phyloP scores from a whole-genome alignment of 1,140 invertebrate genomes.

The Coelopa frigida region DNA sequence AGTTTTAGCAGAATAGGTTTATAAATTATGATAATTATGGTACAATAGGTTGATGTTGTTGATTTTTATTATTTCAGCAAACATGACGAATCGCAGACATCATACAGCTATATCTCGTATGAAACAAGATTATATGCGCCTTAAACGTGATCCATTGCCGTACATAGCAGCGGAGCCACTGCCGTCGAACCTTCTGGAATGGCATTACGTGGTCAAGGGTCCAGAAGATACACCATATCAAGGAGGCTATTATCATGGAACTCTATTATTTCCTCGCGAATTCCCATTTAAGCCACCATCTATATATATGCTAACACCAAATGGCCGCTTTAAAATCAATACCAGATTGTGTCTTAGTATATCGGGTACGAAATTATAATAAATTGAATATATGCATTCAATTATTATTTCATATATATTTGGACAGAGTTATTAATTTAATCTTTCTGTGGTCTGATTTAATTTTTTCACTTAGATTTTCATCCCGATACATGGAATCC shows the following conservation, averaged over 20 bases:
- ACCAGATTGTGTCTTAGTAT: slow-evolving; percentile 90
- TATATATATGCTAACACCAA: slow-evolving; percentile 98
- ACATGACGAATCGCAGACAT: slow-evolving; percentile 36
- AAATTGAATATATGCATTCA: background rate
- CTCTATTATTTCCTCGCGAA: slow-evolving; percentile 91
- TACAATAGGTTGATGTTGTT: too few relatives aligned
- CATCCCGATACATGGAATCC: slow-evolving; percentile 99
- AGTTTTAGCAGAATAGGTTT: too few relatives aligned
- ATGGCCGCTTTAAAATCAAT: slow-evolving; percentile 86
- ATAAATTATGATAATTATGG: too few relatives aligned
- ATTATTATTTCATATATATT: background rate
- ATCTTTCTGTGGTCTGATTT: background rate
- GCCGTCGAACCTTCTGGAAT: slow-evolving; percentile 92
- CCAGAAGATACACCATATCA: slow-evolving; percentile 89
- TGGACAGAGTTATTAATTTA: background rate
- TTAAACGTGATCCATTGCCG: slow-evolving; percentile 93
- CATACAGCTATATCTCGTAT: slow-evolving; percentile 74
- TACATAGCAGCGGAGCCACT: slow-evolving; percentile 64
- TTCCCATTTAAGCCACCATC: slow-evolving; percentile 98
- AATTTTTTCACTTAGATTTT: slow-evolving; percentile 59
- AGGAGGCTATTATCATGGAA: slow-evolving; percentile 95
- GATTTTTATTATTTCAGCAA: too few relatives aligned
- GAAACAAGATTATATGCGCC: slow-evolving; percentile 89
- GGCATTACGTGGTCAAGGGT: slow-evolving; percentile 64
- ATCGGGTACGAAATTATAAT: slow-evolving; percentile 51